Evolutionary conservation across 2,888 invertebrate species (phyloP).

Genomic region (Macrophya alboannulata): DNA sequence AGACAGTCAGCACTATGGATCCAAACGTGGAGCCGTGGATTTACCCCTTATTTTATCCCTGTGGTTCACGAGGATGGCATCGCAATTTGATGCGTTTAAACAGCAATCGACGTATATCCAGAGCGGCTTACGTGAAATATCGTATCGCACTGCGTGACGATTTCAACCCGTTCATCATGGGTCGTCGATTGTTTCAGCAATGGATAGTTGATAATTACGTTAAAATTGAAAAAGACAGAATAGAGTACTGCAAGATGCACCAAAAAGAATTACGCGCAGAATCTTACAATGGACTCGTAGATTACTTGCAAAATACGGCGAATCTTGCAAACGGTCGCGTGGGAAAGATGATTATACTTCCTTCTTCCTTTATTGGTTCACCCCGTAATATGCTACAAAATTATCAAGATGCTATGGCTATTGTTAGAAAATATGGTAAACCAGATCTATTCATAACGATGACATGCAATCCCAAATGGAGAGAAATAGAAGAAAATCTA

Average conservation of each 20-base stretch:
- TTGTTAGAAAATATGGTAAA: constrained; percentile 77
- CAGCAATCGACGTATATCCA: constrained; percentile 49
- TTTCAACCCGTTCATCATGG: constrained; percentile 56
- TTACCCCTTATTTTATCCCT: constrained; percentile 64
- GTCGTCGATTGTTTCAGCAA: constrained; percentile 52
- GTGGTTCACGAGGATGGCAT: constrained; percentile 62
- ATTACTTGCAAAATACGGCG: constrained; percentile 67
- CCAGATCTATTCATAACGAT: constrained; percentile 79
- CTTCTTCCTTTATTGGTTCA: constrained; percentile 73
- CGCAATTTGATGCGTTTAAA: constrained; percentile 48
- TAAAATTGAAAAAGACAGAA: constrained; percentile 69
- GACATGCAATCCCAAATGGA: constrained; percentile 79
- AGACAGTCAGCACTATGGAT: constrained; percentile 62
- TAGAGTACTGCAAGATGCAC: constrained; percentile 58
- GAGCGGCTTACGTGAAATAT: constrained; percentile 57
- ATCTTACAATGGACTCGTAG: constrained; percentile 66
- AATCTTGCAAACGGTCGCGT: constrained; percentile 60
- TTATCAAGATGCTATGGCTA: constrained; percentile 79
- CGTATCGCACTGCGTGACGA: constrained; percentile 57
- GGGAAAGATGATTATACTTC: constrained; percentile 73
- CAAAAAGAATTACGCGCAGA: constrained; percentile 61
- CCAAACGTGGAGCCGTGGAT: constrained; percentile 64
- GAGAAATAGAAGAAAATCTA: constrained; percentile 74
- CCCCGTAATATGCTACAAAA: constrained; percentile 74
- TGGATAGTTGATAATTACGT: constrained; percentile 69